Evolutionary conservation across 2,797 vertebrate genomes (phyloP).

Genomic region (Rhinogobio ventralis): DNA sequence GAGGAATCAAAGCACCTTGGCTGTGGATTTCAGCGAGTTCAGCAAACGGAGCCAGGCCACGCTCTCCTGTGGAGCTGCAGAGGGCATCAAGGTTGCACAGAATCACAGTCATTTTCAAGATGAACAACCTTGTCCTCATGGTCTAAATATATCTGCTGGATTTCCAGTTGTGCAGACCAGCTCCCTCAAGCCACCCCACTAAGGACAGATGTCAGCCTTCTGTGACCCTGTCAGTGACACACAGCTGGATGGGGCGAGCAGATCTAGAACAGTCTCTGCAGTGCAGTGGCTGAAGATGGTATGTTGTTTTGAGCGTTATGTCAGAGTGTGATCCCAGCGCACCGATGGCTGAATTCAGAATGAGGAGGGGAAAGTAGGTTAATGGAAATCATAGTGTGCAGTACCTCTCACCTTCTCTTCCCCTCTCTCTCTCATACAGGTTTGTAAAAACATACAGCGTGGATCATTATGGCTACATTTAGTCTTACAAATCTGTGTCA

Average conservation of each 20-base stretch:
- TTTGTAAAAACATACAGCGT: neutral
- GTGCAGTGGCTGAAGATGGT: conserved; percentile 19
- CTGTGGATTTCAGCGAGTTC: conserved; percentile 20
- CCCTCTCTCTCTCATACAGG: neutral
- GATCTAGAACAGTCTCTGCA: conserved; percentile 25
- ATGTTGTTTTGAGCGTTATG: conserved; percentile 27
- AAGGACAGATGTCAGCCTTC: conserved; percentile 59
- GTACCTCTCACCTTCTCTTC: conserved; percentile 18
- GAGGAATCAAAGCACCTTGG: conserved; percentile 17
- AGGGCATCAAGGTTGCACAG: conserved; percentile 41
- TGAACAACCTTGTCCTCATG: conserved; percentile 54
- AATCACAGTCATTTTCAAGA: conserved; percentile 54
- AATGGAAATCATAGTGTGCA: conserved; percentile 41
- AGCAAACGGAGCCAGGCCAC: conserved; percentile 17
- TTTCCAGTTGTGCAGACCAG: conserved; percentile 44
- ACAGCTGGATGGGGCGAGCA: conserved; percentile 48
- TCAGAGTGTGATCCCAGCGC: conserved; percentile 8
- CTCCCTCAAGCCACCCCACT: conserved; percentile 34
- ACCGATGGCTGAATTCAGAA: conserved; percentile 41
- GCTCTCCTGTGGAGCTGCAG: conserved; percentile 41
- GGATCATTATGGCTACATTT: neutral
- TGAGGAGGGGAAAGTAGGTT: conserved; percentile 52
- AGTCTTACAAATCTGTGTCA: neutral
- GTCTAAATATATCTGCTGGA: conserved; percentile 57
- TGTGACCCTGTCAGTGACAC: conserved; percentile 36